phyloP scores from a whole-genome alignment of 2,888 invertebrate genomes.

The Thumatha senex region DNA sequence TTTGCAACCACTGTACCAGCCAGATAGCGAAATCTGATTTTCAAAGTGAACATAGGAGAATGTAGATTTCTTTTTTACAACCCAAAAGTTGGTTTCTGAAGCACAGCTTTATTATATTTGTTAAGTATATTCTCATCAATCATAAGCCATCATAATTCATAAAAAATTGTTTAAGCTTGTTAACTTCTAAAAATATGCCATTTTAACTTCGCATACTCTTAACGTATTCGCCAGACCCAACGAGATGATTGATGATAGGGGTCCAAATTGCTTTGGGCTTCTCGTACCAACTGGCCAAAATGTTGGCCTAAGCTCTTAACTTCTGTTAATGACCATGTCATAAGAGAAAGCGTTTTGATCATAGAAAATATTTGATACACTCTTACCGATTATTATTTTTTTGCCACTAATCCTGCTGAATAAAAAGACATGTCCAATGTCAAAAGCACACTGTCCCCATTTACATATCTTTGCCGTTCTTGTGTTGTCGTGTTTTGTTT shows the following conservation, averaged over 20 bases:
- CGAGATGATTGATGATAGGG: constrained; percentile 46
- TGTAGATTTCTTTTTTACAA: too few relatives aligned
- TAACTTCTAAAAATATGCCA: constrained; percentile 1
- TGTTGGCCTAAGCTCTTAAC: constrained; percentile 37
- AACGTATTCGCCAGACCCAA: constrained; percentile 25
- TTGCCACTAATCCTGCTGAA: too few relatives aligned
- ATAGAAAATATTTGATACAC: neutral
- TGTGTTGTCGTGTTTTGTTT: too few relatives aligned
- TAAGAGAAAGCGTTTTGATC: constrained; percentile 3
- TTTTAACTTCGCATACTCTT: constrained; percentile 21
- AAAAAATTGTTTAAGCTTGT: constrained; percentile 10
- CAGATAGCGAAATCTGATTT: too few relatives aligned
- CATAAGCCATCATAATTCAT: constrained; percentile 10
- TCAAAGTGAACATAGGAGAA: too few relatives aligned
- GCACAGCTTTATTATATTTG: too few relatives aligned
- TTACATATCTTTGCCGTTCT: too few relatives aligned
- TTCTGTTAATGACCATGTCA: constrained; percentile 22
- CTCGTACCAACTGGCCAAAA: constrained; percentile 30
- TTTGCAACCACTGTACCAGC: too few relatives aligned
- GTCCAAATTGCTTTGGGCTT: constrained; percentile 35
- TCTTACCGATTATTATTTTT: too few relatives aligned
- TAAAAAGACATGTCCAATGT: too few relatives aligned
- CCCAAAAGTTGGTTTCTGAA: too few relatives aligned
- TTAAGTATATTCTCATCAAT: constrained; percentile 8
- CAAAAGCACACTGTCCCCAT: too few relatives aligned